A percentile compares a stretch with the other conserved stretches of the same genome.
These are phyloP conservation scores for Mimachlamys varia DNA, from an alignment of 2,888 invertebrate species.

Conservation along the genomic window DNA sequence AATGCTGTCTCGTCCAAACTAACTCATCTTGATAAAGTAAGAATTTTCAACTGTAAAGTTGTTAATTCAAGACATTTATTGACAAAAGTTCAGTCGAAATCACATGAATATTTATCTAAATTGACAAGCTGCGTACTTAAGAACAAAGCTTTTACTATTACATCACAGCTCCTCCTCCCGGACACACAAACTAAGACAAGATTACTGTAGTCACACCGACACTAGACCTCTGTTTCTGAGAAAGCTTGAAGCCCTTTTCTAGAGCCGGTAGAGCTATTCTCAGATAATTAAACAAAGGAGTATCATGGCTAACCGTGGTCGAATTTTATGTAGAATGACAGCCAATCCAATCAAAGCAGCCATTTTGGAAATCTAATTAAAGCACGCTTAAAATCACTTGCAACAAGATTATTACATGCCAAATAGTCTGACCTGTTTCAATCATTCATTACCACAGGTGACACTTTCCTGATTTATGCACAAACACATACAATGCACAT, in stretches of 20 bases:
- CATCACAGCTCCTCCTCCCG: neutral
- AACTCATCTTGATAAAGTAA: neutral
- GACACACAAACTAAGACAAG: neutral
- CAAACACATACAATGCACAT: constrained; percentile 10
- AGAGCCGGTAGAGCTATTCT: neutral
- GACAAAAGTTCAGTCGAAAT: no score
- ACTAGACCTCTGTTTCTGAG: neutral
- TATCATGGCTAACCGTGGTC: neutral
- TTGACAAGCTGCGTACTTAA: no score
- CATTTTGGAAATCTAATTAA: neutral
- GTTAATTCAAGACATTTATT: neutral
- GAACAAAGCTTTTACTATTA: no score
- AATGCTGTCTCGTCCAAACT: neutral
- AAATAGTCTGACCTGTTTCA: neutral
- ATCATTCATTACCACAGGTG: neutral
- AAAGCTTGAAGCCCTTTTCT: neutral
- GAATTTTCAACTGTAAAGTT: neutral
- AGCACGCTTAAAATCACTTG: neutral
- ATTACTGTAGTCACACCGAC: neutral
- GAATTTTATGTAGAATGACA: neutral
- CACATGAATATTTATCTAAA: no score
- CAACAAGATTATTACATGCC: neutral
- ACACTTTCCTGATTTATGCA: neutral
- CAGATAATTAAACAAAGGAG: neutral
- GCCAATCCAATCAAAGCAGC: constrained; percentile 1